These are phyloP conservation scores for Sebastes goodei DNA, from an alignment of 2,797 vertebrate genomes.

Conservation along the genomic window DNA sequence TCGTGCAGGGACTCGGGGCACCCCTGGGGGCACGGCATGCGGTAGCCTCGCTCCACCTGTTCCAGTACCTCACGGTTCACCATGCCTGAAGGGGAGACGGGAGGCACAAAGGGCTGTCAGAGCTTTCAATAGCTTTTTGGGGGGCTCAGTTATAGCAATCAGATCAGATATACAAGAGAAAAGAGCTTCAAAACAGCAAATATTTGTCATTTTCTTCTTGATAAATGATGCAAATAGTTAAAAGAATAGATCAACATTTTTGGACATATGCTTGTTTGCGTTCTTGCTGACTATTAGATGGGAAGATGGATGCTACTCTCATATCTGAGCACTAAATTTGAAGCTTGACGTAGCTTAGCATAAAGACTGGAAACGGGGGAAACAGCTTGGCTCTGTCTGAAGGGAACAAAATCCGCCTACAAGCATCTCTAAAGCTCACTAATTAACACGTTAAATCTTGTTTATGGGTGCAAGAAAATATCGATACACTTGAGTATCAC, in stretches of 20 bases:
- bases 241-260: background rate
- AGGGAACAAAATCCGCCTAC: background rate
- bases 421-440: background rate
- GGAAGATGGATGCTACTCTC: background rate
- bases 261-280: background rate
- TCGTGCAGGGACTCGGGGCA: slow-evolving; percentile 96
- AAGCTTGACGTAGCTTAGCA: background rate
- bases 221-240: background rate
- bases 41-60: slow-evolving; percentile 94
- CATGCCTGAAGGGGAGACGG: slow-evolving; percentile 84
- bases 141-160: background rate
- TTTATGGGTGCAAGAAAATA: no score
- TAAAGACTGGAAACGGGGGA: background rate
- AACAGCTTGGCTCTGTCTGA: background rate
- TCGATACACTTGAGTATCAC: no score
- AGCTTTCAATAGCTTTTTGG: fast-evolving
- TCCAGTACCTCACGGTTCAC: slow-evolving; percentile 96
- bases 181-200: background rate
- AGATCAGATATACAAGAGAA: background rate
- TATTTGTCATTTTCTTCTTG: background rate
- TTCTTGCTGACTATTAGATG: background rate
- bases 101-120: background rate
- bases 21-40: slow-evolving; percentile 95
- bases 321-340: background rate
- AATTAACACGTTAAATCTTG: background rate